Conservation (phyloP, 92 coral and sea anemone genomes). For the Zoanthus sociatus region DNA sequence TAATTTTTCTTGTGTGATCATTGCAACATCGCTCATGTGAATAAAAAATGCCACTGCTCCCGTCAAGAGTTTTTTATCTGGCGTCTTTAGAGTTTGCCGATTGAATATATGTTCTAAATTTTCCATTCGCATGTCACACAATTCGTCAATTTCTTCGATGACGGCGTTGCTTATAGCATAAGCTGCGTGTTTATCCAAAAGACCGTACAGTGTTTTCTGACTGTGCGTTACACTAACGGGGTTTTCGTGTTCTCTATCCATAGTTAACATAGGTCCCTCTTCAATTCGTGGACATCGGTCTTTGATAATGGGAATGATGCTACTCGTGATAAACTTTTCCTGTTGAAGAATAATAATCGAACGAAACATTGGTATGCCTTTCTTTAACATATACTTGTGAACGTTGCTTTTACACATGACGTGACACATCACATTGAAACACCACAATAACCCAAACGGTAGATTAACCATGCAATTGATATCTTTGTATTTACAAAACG, state of each 20-base stretch:
- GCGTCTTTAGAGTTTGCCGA: not conserved
- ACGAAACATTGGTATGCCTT: not conserved
- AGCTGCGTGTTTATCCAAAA: not conserved
- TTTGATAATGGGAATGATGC: not conserved
- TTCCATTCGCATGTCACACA: not conserved
- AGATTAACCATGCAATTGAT: not conserved
- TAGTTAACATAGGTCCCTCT: not conserved
- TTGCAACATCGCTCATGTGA: not conserved
- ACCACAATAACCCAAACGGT: not conserved
- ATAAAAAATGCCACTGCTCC: not conserved
- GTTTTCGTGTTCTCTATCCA: not conserved
- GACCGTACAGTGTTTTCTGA: not conserved
- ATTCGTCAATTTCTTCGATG: not conserved
- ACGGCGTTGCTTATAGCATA: not conserved
- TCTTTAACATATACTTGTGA: not conserved
- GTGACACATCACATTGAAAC: not conserved
- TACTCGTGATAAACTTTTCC: not conserved
- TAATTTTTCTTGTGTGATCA: not conserved
- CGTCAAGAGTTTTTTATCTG: not conserved
- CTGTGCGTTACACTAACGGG: not conserved
- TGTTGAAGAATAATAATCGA: not conserved
- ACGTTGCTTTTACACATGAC: not conserved
- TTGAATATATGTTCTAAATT: not conserved
- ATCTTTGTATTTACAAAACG: not conserved
- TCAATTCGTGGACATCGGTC: not conserved